Evolutionary conservation across 2,113 vertebrate genomes (phyloP).

Genomic region (Prionailurus bengalensis): DNA sequence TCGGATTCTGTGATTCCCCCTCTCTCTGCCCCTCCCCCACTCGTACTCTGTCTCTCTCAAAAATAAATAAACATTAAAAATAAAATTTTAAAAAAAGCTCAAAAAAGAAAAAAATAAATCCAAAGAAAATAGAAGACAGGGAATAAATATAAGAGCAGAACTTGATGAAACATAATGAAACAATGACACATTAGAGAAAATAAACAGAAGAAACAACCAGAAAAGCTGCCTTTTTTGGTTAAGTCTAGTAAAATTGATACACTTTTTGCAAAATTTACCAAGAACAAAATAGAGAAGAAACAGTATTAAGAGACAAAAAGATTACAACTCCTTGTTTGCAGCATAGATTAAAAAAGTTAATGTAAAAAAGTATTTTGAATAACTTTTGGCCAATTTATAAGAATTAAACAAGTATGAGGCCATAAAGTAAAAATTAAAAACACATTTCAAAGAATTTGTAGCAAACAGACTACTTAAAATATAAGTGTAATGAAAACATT

Average conservation of each 20-base stretch:
- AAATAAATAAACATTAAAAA: no score
- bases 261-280: not conserved
- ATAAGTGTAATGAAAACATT: not conserved
- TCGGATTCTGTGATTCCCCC: no score
- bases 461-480: not conserved
- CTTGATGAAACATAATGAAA: conserved; percentile 1
- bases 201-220: not conserved
- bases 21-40: no score
- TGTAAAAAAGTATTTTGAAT: not conserved
- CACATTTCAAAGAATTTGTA: not conserved
- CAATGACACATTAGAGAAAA: not conserved
- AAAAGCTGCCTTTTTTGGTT: not conserved
- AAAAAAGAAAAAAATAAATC: not conserved
- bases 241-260: not conserved
- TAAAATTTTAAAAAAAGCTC: not conserved
- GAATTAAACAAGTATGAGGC: not conserved
- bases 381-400: not conserved
- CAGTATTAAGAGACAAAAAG: not conserved
- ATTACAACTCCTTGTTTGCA: not conserved
- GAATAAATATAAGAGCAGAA: not conserved
- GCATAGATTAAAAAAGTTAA: not conserved
- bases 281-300: conserved; percentile 33
- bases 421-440: conserved; percentile 14
- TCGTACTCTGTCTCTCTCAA: no score
- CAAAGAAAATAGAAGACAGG: not conserved